Conservation (phyloP, 2,888 invertebrate genomes). For the Choristoneura rosaceana region DNA sequence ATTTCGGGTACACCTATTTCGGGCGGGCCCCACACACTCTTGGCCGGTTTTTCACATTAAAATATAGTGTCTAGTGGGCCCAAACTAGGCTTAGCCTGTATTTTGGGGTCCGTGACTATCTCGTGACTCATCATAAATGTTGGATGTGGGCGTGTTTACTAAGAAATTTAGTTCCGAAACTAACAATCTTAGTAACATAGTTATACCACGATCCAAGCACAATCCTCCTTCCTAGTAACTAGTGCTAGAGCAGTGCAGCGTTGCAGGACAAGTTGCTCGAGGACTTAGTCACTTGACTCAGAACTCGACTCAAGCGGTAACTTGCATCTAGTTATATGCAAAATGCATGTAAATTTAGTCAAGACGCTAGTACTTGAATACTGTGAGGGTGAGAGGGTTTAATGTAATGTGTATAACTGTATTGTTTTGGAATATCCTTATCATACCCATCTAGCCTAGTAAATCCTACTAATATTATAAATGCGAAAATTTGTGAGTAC, state of each 20-base stretch:
- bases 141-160: not conserved
- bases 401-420: too few species aligned
- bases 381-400: not conserved
- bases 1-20: too few species aligned
- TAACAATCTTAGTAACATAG: not conserved
- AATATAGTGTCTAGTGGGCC: too few species aligned
- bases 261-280: slow-evolving; percentile 8
- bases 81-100: too few species aligned
- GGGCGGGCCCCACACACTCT: too few species aligned
- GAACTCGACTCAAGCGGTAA: slow-evolving; percentile 9
- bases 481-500: too few species aligned
- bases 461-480: too few species aligned
- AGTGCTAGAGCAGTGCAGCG: not conserved
- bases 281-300: slow-evolving; percentile 17
- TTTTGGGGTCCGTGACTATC: too few species aligned
- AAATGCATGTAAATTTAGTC: slow-evolving; percentile 25
- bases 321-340: not conserved
- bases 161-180: not conserved
- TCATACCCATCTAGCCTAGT: too few species aligned
- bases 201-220: not conserved
- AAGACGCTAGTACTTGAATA: not conserved
- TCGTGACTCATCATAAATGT: not conserved
- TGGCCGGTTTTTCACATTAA: too few species aligned
- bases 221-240: not conserved
- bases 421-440: too few species aligned